These are phyloP conservation scores for Eupleurogrammus muticus DNA, from an alignment of 2,797 vertebrate species.

Conservation along the genomic window DNA sequence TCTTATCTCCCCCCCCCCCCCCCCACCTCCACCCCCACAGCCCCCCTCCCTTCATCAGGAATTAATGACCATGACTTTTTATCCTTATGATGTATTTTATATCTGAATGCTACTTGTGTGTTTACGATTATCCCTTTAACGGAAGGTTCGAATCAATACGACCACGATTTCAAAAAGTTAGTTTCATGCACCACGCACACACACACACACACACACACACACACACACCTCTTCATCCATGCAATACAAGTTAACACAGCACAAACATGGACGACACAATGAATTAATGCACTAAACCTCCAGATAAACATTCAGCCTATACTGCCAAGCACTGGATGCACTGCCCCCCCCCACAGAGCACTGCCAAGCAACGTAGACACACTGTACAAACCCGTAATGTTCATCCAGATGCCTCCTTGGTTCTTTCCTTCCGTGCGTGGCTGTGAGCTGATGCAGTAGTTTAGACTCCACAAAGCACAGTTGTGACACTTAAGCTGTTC, in stretches of 20 bases:
- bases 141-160: slow-evolving; percentile 82
- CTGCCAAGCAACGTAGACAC: slow-evolving; percentile 77
- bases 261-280: slow-evolving; percentile 57
- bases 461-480: slow-evolving; percentile 45
- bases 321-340: slow-evolving; percentile 81
- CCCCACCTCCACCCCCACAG: slow-evolving; percentile 37
- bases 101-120: slow-evolving; percentile 85
- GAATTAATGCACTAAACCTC: slow-evolving; percentile 65
- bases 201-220: slow-evolving; percentile 24
- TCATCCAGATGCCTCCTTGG: slow-evolving; percentile 47
- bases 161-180: slow-evolving; percentile 68
- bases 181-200: slow-evolving; percentile 69
- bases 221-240: slow-evolving; percentile 21
- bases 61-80: slow-evolving; percentile 87
- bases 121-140: slow-evolving; percentile 89
- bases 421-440: slow-evolving; percentile 27
- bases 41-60: slow-evolving; percentile 82
- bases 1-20: slow-evolving; percentile 36
- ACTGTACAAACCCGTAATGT: slow-evolving; percentile 58
- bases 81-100: slow-evolving; percentile 86
- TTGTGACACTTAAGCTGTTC: slow-evolving; percentile 60
- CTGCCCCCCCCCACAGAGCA: slow-evolving; percentile 75
- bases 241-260: slow-evolving; percentile 58
- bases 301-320: slow-evolving; percentile 69
- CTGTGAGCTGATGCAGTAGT: slow-evolving; percentile 51